These are phyloP conservation scores for Dicyrtoma fusca DNA, from an alignment of 2,888 invertebrate genomes.

Conservation along the genomic window DNA sequence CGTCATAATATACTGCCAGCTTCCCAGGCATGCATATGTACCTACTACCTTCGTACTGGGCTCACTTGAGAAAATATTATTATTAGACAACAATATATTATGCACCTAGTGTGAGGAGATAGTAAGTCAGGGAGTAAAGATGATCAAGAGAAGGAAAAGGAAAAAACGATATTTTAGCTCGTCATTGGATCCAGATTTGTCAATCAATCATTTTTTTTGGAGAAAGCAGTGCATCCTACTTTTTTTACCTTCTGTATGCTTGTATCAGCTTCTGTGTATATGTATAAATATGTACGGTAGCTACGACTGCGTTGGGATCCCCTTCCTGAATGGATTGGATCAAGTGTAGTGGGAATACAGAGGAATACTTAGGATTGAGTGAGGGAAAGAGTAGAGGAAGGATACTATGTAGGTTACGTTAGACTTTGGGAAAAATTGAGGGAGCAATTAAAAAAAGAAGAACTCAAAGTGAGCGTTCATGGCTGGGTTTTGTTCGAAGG, in stretches of 20 bases:
- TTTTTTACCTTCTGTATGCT: background rate
- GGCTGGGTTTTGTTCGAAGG: too few relatives aligned
- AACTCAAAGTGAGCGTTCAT: too few relatives aligned
- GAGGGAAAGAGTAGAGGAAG: background rate
- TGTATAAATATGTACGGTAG: background rate
- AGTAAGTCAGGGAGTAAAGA: background rate
- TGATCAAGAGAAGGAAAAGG: background rate
- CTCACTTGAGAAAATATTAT: too few relatives aligned
- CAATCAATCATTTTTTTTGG: conserved; percentile 30
- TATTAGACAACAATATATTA: background rate
- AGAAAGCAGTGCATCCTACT: conserved; percentile 16
- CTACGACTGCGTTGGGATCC: too few relatives aligned
- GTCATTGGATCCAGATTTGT: conserved; percentile 28
- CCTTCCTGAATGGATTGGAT: too few relatives aligned
- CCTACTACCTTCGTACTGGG: too few relatives aligned
- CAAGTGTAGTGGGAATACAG: too few relatives aligned
- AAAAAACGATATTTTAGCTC: conserved; percentile 21
- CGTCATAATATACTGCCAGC: background rate
- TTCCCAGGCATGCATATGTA: too few relatives aligned
- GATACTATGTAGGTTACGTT: background rate
- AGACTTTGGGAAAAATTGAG: background rate
- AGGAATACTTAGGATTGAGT: background rate
- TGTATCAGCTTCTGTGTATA: background rate
- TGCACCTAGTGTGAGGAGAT: too few relatives aligned
- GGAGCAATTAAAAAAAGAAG: conserved; percentile 2